Percentiles rank a stretch among this genome's conserved stretches.
Conservation (phyloP, 2,113 vertebrate genomes). For the Colossoma macropomum region DNA sequence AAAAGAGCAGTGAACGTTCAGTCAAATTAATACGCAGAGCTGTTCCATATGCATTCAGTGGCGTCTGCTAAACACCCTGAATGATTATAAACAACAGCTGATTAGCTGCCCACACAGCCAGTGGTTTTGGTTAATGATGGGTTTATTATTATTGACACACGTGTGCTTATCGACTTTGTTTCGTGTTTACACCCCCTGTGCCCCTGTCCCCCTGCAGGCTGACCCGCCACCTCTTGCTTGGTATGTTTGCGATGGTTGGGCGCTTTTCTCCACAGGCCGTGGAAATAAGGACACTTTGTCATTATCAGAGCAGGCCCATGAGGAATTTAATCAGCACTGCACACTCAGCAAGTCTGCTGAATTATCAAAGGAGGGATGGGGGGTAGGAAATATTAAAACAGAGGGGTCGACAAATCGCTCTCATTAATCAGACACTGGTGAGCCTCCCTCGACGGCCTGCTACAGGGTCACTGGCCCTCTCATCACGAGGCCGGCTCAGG, state of each 20-base stretch:
- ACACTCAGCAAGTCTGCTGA: conserved; percentile 55
- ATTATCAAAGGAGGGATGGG: conserved; percentile 35
- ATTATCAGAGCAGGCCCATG: conserved; percentile 52
- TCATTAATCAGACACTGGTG: conserved; percentile 51
- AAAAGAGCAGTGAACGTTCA: conserved; percentile 32
- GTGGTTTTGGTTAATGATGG: conserved; percentile 38
- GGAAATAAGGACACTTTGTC: conserved; percentile 60
- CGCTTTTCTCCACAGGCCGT: conserved; percentile 43
- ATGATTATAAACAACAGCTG: conserved; percentile 43
- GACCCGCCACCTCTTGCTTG: conserved; percentile 23
- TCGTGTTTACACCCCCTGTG: conserved; percentile 41
- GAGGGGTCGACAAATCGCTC: conserved; percentile 38
- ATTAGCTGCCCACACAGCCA: conserved; percentile 29
- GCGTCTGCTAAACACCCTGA: conserved; percentile 43
- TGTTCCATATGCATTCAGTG: conserved; percentile 41
- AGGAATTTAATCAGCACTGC: conserved; percentile 62
- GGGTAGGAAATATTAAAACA: conserved; percentile 51
- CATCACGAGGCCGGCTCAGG: conserved; percentile 11
- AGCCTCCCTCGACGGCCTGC: conserved; percentile 31
- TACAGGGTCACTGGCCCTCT: conserved; percentile 25
- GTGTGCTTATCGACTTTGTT: conserved; percentile 42
- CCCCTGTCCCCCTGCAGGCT: not conserved
- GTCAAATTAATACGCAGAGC: conserved; percentile 34
- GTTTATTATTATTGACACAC: conserved; percentile 36
- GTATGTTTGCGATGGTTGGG: conserved; percentile 43